Base-by-base conservation (phyloP, 1,140 invertebrate species). In the Solenopsis invicta region DNA sequence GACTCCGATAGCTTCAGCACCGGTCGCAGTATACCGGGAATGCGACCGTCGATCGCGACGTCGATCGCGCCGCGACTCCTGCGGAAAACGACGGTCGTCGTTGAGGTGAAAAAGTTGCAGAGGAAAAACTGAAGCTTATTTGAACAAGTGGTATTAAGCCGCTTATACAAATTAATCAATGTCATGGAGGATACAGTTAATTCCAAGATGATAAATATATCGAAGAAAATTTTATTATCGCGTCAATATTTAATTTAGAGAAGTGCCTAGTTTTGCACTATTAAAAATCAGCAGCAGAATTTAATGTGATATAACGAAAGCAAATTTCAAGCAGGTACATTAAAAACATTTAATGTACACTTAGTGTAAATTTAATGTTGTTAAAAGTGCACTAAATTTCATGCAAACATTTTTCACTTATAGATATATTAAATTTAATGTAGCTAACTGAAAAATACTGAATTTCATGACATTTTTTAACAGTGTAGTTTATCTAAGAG, bases 41-140 rank as follows among this genome's bases (percentile, higher is more conserved):
- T 90, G 75, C 94, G 93, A 88, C 91, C 91, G 76, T 93, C 92
- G 90, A 94, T 91, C 89, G 91, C 91, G 64, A 92, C 88, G 90
- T 95, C 93, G 80, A 91, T 93, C 88, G 92, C 91, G 86, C 92
- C 93, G 89, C 93, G 94, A 88, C 91, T 94, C 87, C 93, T 94
- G 77, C 4, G 81, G 85, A 78, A 74, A 71, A 71, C 41, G n/a
- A 71, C 9, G 13, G 9, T 24, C 2, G 54, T 9, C 13, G 13
- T 29, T 61, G 18, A 66, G 24, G 1, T 34, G 21, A 69, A 10
- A 45, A 45, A 37, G 6, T 6, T 24, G 4, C 4, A 10, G 13
- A 2, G 8, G 34, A 16, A 16, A 72, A 71, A 52, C 10, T 24
- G 16, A 18, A 29, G 29, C 12, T 72, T 45, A 24, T 16, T 52